Evolutionary conservation across 2,113 vertebrate genomes (phyloP).

Genomic region (Clupea harengus): DNA sequence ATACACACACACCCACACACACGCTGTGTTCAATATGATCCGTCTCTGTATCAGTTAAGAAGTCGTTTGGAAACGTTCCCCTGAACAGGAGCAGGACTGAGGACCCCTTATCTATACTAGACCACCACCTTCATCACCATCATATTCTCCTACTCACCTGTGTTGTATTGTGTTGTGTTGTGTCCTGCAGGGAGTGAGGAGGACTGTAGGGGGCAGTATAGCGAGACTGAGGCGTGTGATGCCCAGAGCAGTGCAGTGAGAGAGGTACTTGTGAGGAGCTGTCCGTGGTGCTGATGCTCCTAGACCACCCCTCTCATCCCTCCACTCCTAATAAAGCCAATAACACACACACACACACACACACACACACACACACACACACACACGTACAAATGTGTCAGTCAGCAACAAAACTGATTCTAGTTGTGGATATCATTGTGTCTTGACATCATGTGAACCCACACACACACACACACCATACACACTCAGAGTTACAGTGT

Average conservation of each 20-base stretch:
- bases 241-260: conserved; percentile 35
- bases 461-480: too few relatives aligned
- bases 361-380: neutral
- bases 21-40: neutral
- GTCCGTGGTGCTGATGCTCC: conserved; percentile 74
- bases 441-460: too few relatives aligned
- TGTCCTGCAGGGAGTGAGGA: conserved; percentile 3
- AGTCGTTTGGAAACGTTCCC: too few relatives aligned
- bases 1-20: neutral
- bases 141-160: neutral
- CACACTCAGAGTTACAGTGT: too few relatives aligned
- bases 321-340: neutral
- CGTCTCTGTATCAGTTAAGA: too few relatives aligned
- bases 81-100: too few relatives aligned
- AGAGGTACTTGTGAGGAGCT: conserved; percentile 56
- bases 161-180: neutral
- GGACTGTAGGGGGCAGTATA: conserved; percentile 46
- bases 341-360: neutral
- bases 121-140: neutral
- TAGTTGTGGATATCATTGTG: too few relatives aligned
- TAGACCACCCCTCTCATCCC: conserved; percentile 58
- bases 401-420: too few relatives aligned
- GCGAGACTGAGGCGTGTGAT: conserved; percentile 36
- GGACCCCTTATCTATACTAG: too few relatives aligned
- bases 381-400: too few relatives aligned